phyloP scores from a whole-genome alignment of 2,113 vertebrate species.

The Pluvianellus socialis region DNA sequence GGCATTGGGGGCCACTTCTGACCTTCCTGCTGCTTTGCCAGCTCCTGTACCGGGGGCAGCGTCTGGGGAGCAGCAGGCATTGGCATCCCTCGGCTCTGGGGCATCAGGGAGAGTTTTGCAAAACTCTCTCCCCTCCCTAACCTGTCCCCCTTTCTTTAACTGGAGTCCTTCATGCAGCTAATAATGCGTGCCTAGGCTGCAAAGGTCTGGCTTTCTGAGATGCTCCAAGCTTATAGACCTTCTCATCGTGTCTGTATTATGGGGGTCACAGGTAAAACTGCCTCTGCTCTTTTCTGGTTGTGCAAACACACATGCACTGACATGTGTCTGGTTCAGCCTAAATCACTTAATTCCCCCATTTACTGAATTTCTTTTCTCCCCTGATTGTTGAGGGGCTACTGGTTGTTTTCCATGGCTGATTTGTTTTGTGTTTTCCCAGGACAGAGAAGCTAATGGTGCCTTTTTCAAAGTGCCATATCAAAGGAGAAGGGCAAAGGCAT shows the following conservation, averaged over 20 bases:
- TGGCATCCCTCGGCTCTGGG: background rate
- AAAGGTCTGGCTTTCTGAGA: background rate
- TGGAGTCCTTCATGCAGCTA: background rate
- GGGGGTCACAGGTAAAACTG: background rate
- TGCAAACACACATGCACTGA: background rate
- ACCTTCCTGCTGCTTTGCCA: background rate
- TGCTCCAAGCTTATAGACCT: background rate
- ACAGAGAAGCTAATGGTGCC: background rate
- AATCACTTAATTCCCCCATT: background rate
- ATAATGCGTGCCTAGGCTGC: background rate
- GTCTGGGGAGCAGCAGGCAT: background rate
- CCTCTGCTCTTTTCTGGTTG: background rate
- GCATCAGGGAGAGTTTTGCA: background rate
- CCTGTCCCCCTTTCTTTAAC: background rate
- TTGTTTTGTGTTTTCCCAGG: no score
- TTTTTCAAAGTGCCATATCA: background rate
- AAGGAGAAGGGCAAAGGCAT: background rate
- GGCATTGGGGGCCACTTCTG: background rate
- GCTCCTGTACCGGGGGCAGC: background rate
- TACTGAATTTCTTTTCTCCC: background rate
- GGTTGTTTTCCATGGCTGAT: background rate
- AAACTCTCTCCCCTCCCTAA: background rate
- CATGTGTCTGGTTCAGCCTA: background rate
- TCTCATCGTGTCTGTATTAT: accelerated
- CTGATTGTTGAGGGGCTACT: background rate